Evolutionary conservation across 2,888 invertebrate species (phyloP).

Genomic region (Theretra japonica): DNA sequence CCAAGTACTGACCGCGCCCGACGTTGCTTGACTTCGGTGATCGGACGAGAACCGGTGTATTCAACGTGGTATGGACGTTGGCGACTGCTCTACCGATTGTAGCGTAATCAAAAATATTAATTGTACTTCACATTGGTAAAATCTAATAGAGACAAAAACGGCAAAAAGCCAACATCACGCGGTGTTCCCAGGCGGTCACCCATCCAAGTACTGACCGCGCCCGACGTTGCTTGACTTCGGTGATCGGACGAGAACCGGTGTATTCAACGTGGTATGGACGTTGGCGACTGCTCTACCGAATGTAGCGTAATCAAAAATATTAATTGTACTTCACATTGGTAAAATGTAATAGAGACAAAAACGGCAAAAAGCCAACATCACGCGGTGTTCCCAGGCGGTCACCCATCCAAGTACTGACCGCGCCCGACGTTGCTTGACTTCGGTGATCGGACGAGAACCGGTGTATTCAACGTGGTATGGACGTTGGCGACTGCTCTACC

Average conservation of each 20-base stretch:
- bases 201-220: conserved; percentile 77
- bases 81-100: too few relatives aligned
- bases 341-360: too few relatives aligned
- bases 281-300: too few relatives aligned
- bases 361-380: conserved; percentile 48
- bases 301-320: too few relatives aligned
- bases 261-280: conserved; percentile 62
- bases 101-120: too few relatives aligned
- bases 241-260: conserved; percentile 78
- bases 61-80: conserved; percentile 59
- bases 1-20: conserved; percentile 76
- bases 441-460: conserved; percentile 78
- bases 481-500: conserved; percentile 48
- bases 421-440: conserved; percentile 77
- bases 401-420: conserved; percentile 77
- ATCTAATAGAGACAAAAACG: too few relatives aligned
- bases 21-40: conserved; percentile 77
- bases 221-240: conserved; percentile 77
- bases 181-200: conserved; percentile 76
- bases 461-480: conserved; percentile 65
- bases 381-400: conserved; percentile 74
- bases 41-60: conserved; percentile 76
- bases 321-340: too few relatives aligned
- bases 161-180: conserved; percentile 51
- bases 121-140: too few relatives aligned